Percentiles rank a stretch among this genome's conserved stretches.
Evolutionary conservation across 2,888 invertebrate species (phyloP).

Genomic region (Eurytoma californica): DNA sequence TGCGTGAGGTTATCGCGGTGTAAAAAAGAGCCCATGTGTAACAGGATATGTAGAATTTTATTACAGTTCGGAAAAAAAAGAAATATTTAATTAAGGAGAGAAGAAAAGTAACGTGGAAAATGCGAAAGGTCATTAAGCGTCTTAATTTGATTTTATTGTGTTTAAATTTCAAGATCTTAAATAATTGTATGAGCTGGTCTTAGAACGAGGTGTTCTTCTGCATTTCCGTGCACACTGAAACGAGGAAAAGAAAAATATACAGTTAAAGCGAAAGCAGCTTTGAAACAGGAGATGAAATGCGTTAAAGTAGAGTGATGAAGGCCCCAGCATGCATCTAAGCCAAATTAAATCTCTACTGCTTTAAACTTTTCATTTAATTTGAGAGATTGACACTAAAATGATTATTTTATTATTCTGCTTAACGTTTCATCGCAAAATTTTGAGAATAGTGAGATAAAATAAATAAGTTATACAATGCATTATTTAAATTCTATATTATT

Average conservation of each 20-base stretch:
- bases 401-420: neutral
- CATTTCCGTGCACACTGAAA: no score
- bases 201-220: no score
- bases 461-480: no score
- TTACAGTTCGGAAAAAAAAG: no score
- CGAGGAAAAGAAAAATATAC: neutral
- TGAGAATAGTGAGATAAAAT: no score
- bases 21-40: no score
- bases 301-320: neutral
- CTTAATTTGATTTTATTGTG: no score
- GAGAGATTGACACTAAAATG: conserved; percentile 5
- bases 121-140: no score
- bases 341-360: conserved; percentile 8
- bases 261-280: conserved; percentile 7
- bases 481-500: no score
- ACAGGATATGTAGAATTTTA: neutral
- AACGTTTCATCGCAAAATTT: neutral
- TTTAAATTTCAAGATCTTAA: no score
- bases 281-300: conserved; percentile 1
- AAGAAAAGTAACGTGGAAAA: neutral
- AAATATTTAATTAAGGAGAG: neutral
- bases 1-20: neutral
- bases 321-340: neutral
- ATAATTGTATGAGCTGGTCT: no score
- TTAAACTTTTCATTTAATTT: conserved; percentile 19